These are phyloP conservation scores for human DNA, from an alignment of 2,113 vertebrate species.

Conservation along the genomic window DNA sequence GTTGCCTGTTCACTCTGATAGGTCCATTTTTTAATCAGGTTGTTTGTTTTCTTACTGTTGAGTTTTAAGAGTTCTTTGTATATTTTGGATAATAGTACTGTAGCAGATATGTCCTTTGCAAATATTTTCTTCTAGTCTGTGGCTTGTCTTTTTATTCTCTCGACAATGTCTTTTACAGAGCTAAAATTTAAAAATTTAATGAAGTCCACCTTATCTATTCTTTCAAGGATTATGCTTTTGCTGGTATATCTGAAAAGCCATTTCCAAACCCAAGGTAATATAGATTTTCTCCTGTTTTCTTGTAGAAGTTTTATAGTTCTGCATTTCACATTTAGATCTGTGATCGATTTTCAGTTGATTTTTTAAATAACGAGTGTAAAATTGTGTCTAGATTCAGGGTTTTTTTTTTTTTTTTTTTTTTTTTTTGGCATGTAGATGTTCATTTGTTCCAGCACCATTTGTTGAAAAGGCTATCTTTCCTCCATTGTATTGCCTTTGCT, in stretches of 20 bases:
- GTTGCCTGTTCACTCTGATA: too few relatives aligned
- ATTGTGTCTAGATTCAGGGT: background rate
- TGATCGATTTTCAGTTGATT: background rate
- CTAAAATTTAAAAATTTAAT: background rate
- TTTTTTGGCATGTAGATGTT: background rate
- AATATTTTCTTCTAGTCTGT: background rate
- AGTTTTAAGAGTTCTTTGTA: background rate
- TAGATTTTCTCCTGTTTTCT: background rate
- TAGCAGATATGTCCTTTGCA: background rate
- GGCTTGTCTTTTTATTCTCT: background rate
- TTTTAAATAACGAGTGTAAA: background rate
- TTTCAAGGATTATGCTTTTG: background rate
- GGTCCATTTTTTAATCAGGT: background rate
- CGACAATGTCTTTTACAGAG: background rate
- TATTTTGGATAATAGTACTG: background rate
- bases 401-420: background rate
- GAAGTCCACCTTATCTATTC: background rate
- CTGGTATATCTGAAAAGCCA: background rate
- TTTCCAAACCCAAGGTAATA: background rate
- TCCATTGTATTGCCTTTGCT: background rate
- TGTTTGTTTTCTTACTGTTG: background rate
- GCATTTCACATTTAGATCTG: background rate
- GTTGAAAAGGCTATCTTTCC: background rate
- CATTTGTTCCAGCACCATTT: background rate
- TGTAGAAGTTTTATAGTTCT: background rate